Evolutionary conservation across 2,888 invertebrate species (phyloP).

Genomic region (Eutolmus rufibarbis): DNA sequence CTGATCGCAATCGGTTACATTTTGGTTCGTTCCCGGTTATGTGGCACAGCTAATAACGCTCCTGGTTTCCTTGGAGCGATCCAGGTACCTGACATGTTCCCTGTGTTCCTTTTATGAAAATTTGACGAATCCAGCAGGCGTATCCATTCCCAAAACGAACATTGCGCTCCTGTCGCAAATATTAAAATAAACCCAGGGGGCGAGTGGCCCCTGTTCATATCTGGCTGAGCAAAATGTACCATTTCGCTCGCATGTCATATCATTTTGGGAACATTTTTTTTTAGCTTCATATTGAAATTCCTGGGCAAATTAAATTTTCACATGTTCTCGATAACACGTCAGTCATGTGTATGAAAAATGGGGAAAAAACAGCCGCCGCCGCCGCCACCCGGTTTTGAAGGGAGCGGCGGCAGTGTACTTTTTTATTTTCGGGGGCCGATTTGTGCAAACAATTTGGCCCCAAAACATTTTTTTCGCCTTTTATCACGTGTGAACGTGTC

Average conservation of each 20-base stretch:
- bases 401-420: not conserved
- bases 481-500: conserved; percentile 4
- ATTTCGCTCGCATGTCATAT: not conserved
- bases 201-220: not conserved
- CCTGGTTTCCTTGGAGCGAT: not conserved
- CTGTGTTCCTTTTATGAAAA: not conserved
- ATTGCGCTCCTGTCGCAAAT: not conserved
- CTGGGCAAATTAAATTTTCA: conserved; percentile 22
- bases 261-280: not conserved
- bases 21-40: not conserved
- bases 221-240: not conserved
- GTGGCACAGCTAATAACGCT: not conserved
- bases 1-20: not conserved
- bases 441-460: not conserved
- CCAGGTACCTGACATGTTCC: not conserved
- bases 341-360: not conserved
- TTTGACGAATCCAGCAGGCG: not conserved
- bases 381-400: not conserved
- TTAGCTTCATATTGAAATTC: conserved; percentile 7
- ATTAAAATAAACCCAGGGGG: not conserved
- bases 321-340: conserved; percentile 24
- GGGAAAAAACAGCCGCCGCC: not conserved
- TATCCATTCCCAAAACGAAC: not conserved
- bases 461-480: not conserved
- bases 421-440: not conserved